These are phyloP conservation scores for Lota lota DNA, from an alignment of 2,113 vertebrate genomes.

Conservation along the genomic window DNA sequence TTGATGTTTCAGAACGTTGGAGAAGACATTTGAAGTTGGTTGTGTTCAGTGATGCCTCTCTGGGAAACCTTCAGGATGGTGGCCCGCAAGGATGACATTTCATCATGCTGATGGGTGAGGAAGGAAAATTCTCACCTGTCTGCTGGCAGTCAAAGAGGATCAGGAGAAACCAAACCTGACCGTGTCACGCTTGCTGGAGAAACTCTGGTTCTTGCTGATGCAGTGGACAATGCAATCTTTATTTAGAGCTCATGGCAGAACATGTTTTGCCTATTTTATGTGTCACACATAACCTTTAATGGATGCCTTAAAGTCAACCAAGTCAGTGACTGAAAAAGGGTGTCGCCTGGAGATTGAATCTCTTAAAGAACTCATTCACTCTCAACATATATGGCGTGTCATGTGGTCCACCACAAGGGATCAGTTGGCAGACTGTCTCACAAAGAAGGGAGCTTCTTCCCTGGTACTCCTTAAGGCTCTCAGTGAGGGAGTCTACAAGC, in stretches of 20 bases:
- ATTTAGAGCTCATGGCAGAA: constrained; percentile 10
- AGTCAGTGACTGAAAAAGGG: constrained; percentile 8
- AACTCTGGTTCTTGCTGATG: constrained; percentile 14
- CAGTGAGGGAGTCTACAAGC: background rate
- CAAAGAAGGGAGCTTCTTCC: constrained; percentile 4
- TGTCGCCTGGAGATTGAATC: background rate
- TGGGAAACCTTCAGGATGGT: constrained; percentile 19
- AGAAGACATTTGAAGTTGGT: background rate
- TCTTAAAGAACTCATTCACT: constrained; percentile 4
- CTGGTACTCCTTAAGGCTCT: constrained; percentile 4
- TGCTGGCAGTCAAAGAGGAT: constrained; percentile 24
- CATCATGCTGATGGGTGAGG: constrained; percentile 13
- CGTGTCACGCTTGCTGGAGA: constrained; percentile 23
- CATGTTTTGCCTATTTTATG: background rate
- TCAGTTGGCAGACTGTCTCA: constrained; percentile 10
- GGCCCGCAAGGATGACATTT: constrained; percentile 9
- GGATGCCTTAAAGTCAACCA: constrained; percentile 12
- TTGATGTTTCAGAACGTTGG: background rate
- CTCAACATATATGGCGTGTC: background rate
- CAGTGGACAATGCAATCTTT: constrained; percentile 20
- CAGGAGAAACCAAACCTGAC: background rate
- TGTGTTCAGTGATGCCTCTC: constrained; percentile 18
- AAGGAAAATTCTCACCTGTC: constrained; percentile 17
- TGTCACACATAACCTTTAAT: constrained; percentile 15
- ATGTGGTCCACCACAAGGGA: background rate